Evolutionary conservation across 1,140 invertebrate species (phyloP).

Genomic region (Nasonia vitripennis): DNA sequence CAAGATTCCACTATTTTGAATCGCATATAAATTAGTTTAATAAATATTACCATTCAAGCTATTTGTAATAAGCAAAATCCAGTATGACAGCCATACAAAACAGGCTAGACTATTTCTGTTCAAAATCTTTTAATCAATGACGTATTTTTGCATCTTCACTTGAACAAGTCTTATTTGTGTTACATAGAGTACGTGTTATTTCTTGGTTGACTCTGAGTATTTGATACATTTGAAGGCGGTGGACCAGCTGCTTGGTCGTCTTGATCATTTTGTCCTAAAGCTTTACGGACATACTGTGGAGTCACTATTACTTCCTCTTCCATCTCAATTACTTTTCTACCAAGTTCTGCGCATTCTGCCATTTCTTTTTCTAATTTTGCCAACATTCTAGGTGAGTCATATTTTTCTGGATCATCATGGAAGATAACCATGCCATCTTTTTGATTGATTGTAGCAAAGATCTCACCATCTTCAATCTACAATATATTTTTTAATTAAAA

Average conservation of each 20-base stretch:
- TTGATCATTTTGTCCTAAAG: constrained; percentile 78
- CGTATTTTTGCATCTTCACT: constrained; percentile 52
- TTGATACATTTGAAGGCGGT: constrained; percentile 75
- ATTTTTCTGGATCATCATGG: constrained; percentile 96
- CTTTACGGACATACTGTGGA: constrained; percentile 89
- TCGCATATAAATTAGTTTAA: neutral
- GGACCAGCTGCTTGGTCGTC: constrained; percentile 77
- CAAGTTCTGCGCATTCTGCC: constrained; percentile 88
- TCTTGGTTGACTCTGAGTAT: constrained; percentile 69
- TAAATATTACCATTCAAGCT: constrained; percentile 11
- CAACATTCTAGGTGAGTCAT: constrained; percentile 91
- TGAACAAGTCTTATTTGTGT: constrained; percentile 60
- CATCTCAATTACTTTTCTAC: constrained; percentile 92
- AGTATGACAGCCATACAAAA: constrained; percentile 48
- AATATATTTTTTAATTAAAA: constrained; percentile 33
- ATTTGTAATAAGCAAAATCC: constrained; percentile 23
- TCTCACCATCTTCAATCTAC: constrained; percentile 97
- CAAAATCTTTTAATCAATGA: constrained; percentile 56
- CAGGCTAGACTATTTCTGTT: constrained; percentile 53
- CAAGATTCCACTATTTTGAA: neutral
- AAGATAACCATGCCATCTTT: constrained; percentile 99
- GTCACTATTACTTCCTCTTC: constrained; percentile 95
- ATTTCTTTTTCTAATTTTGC: constrained; percentile 92
- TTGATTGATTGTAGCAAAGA: constrained; percentile 97
- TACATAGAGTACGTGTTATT: constrained; percentile 73